A percentile compares a stretch with the other conserved stretches of the same genome.
These are phyloP conservation scores for Diabrotica undecimpunctata DNA, from an alignment of 1,140 invertebrate species.

Conservation along the genomic window DNA sequence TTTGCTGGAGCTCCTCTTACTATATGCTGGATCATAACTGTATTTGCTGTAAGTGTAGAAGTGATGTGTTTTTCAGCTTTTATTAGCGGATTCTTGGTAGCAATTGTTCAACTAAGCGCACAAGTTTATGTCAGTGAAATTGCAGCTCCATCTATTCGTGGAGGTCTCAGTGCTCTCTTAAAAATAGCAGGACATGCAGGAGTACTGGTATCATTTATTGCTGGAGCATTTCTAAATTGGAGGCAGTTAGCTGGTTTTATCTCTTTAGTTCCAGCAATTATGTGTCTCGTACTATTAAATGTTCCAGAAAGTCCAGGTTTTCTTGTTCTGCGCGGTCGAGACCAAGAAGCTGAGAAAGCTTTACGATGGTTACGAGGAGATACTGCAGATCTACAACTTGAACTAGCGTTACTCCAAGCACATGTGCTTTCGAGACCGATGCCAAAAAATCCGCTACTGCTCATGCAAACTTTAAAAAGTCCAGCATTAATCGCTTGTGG, in stretches of 20 bases:
- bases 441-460: conserved; percentile 31
- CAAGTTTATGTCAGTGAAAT: conserved; percentile 89
- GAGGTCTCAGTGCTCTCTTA: conserved; percentile 76
- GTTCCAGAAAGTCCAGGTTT: conserved; percentile 83
- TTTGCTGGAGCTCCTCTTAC: conserved; percentile 69
- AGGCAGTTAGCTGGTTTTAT: conserved; percentile 72
- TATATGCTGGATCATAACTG: conserved; percentile 71
- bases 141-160: conserved; percentile 77
- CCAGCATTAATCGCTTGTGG: conserved; percentile 77
- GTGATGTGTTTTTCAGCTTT: conserved; percentile 76
- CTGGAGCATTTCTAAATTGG: conserved; percentile 80
- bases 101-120: conserved; percentile 73
- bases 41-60: conserved; percentile 67
- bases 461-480: conserved; percentile 42
- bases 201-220: conserved; percentile 73
- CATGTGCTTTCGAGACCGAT: conserved; percentile 57
- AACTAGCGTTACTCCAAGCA: conserved; percentile 63
- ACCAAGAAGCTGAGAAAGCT: conserved; percentile 73
- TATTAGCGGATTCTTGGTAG: conserved; percentile 74
- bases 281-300: conserved; percentile 65
- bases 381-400: conserved; percentile 66
- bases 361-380: conserved; percentile 73
- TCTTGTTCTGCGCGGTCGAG: conserved; percentile 67
- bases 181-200: conserved; percentile 84
- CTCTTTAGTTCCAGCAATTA: conserved; percentile 66